These are phyloP conservation scores for Papilio dardanus DNA, from an alignment of 1,140 invertebrate species.

Conservation along the genomic window DNA sequence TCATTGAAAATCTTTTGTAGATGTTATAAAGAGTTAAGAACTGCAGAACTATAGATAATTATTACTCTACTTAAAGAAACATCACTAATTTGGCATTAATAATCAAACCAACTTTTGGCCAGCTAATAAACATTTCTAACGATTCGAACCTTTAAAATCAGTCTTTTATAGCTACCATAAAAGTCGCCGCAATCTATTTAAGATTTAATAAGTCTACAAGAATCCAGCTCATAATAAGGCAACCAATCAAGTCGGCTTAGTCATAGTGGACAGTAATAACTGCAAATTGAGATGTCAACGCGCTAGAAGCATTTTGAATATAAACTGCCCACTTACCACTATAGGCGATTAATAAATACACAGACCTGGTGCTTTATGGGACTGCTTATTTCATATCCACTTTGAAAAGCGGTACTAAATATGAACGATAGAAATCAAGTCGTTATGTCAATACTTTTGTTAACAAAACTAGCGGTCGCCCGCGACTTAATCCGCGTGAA, in stretches of 20 bases:
- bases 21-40: no score
- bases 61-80: neutral
- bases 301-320: constrained; percentile 59
- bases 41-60: neutral
- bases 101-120: neutral
- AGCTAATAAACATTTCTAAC: constrained; percentile 4
- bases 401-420: constrained; percentile 48
- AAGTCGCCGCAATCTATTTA: constrained; percentile 28
- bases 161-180: constrained; percentile 26
- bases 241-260: constrained; percentile 43
- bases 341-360: constrained; percentile 61
- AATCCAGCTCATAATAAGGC: constrained; percentile 30
- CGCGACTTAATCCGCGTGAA: no score
- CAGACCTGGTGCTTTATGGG: constrained; percentile 56
- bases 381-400: constrained; percentile 45
- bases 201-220: constrained; percentile 33
- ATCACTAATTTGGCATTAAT: constrained; percentile 4
- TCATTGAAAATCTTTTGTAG: no score
- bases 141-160: constrained; percentile 25
- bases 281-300: constrained; percentile 71
- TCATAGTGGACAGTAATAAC: constrained; percentile 48
- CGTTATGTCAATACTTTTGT: neutral
- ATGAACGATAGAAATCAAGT: constrained; percentile 37
- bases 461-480: no score
- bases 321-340: constrained; percentile 65